These are phyloP conservation scores for Microctenopoma stevenorrisi DNA, from an alignment of 2,797 vertebrate species.

Conservation along the genomic window DNA sequence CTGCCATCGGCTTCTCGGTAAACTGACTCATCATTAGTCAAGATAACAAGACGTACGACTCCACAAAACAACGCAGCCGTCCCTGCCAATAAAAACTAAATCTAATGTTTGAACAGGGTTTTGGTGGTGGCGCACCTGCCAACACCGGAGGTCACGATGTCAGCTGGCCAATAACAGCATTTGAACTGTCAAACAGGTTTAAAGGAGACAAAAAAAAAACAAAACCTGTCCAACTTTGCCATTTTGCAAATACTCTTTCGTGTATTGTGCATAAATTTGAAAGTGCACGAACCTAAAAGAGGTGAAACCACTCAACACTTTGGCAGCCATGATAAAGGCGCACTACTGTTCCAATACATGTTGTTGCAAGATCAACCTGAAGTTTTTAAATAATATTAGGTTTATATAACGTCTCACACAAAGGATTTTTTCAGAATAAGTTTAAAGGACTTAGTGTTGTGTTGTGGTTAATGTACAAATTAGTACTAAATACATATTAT, in stretches of 20 bases:
- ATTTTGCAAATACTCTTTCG: conserved; percentile 7
- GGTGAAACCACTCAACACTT: conserved; percentile 34
- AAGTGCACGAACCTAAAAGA: conserved; percentile 7
- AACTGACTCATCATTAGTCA: conserved; percentile 25
- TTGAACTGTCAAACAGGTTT: conserved; percentile 48
- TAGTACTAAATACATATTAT: too few species aligned
- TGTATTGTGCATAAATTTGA: conserved; percentile 14
- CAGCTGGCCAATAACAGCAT: conserved; percentile 28
- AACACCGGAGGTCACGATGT: conserved; percentile 28
- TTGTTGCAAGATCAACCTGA: not conserved
- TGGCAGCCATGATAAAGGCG: conserved; percentile 24
- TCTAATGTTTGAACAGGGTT: conserved; percentile 19
- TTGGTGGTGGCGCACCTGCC: conserved; percentile 36
- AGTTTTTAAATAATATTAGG: not conserved
- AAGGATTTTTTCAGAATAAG: too few species aligned
- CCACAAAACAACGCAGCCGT: not conserved
- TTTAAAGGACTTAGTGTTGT: too few species aligned
- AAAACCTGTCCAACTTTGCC: conserved; percentile 6
- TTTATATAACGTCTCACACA: too few species aligned
- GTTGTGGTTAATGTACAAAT: too few species aligned
- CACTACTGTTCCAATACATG: conserved; percentile 9
- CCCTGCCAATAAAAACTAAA: conserved; percentile 38
- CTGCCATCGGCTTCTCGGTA: conserved; percentile 21
- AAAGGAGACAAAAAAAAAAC: conserved; percentile 12
- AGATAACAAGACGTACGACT: conserved; percentile 9